Base-by-base conservation (phyloP, 1,140 invertebrate species). In the Tetramorium parvispinum region DNA sequence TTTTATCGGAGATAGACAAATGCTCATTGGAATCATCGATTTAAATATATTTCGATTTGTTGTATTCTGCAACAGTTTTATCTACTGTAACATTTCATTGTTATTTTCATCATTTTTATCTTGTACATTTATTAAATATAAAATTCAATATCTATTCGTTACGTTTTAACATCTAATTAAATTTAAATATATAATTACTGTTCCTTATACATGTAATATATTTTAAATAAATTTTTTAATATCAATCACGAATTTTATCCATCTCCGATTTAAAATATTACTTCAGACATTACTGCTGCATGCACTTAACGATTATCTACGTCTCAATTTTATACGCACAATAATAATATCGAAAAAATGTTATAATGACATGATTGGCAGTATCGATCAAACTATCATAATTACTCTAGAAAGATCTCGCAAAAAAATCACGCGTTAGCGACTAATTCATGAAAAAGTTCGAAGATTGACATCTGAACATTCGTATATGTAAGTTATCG, bases 301-400 rank as follows among this genome's bases (percentile, higher is more conserved):
- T 82, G 78, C 78, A 82, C 57, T 82, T 82, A 82, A 57, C 21
- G 57, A 46, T 70, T 32, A 73, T 13, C 66, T 82, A 82, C 24
- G 16, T 57, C 7, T 71, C 0, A 71, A n/a, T 82, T 82, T 73
- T 24, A 55, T 78, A 7, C 16, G 24, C 11, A 82, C 27, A 71
- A 55, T 57, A 70, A 46, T 57, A 71, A 57, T 46, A 73, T 55
- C 16, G 21, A 18, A 81, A 53, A 11, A 82, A 37, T 27, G 46
- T 57, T 57, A 21, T 21, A 21, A 51, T 55, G 3, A 57, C 18
- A 18, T 49, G 3, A 70, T 21, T 0, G 13, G 27, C 10, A 51
- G 53, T 46, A 46, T 82, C 24, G 16, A 24, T 46, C 21, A 11
- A 32, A 71, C 18, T n/a, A 27, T 78, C n/a, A 0, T 55, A 70